Evolutionary conservation across 2,888 invertebrate genomes (phyloP), one percentile per base, ranked within the genome.

Genomic region (Sarcophaga carnaria): DNA sequence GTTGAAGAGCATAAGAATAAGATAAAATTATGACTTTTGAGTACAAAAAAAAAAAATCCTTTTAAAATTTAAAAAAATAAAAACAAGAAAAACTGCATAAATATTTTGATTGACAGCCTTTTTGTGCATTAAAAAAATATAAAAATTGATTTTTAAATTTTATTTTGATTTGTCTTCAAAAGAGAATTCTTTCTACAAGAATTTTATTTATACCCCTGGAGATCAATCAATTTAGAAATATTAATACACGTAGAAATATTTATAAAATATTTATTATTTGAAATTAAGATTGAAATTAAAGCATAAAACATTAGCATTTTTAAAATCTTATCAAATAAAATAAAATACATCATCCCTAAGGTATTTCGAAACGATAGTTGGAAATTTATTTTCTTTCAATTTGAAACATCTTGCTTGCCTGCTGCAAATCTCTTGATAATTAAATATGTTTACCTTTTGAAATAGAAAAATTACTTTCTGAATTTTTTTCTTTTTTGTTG

Each of bases 31-130:
- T 63, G 27, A 25, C 74, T 70, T 74, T 84, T 66, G 49, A 79
- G 64, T 27, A 66, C 49, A 64, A 64, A 78, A 66, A 64, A 66
- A 64, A 49, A n/a, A 83, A 86, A 78, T 79, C 83, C 66, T 78
- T 83, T 72, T 60, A 81, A 78, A 84, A 80, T 49, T 66, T 64
- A 49, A 85, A 79, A 86, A 87, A 85, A 80, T 0, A 85, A 80
- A 4, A 27, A 37, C 6, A 37, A 37, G 37, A 86, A 86, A 86
- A 86, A 88, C 88, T 90, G 88, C 88, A 83, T 80, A 91, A 91
- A 91, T 92, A 91, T 92, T 92, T 91, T 92, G 92, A 92, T 89
- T 89, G 90, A 89, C 90, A 89, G 87, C 76, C 84, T 72, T 82
- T 72, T 66, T 79, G 76, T 71, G 70, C 60, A 71, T 76, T 64